A percentile compares a stretch with the other conserved stretches of the same genome.
These are phyloP conservation scores for Diploscapter pachys DNA, from an alignment of 1,140 invertebrate genomes.

Conservation along the genomic window DNA sequence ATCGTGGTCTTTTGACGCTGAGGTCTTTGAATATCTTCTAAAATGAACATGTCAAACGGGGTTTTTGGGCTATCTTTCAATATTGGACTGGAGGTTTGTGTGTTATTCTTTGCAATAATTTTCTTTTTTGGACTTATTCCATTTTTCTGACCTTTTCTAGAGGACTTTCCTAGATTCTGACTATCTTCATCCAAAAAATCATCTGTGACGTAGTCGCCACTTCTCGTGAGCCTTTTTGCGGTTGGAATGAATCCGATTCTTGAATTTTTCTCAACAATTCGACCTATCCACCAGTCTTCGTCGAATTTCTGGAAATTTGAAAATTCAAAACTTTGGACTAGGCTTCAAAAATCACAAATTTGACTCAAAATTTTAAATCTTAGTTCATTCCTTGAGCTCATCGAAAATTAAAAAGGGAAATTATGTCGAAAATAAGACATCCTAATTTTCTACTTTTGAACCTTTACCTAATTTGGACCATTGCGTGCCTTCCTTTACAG, in stretches of 20 bases:
- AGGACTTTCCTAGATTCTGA: not conserved
- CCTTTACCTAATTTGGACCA: not conserved
- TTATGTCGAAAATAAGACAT: not conserved
- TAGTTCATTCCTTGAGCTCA: not conserved
- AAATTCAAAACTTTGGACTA: not conserved
- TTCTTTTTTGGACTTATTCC: no score
- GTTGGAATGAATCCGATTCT: constrained; percentile 91
- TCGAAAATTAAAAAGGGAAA: no score
- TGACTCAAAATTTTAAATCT: not conserved
- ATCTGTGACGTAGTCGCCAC: not conserved
- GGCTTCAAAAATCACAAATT: not conserved
- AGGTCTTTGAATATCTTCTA: no score
- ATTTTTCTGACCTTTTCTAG: not conserved
- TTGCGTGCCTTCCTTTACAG: not conserved
- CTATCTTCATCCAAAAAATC: no score
- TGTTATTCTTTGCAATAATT: no score
- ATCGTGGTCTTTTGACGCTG: no score
- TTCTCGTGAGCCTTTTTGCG: constrained; percentile 15
- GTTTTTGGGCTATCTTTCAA: constrained; percentile 11
- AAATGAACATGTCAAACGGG: no score
- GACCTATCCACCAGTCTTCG: constrained; percentile 99
- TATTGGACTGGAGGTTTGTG: constrained; percentile 1
- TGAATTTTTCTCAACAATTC: constrained; percentile 87
- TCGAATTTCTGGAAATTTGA: constrained; percentile 82
- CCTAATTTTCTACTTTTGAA: not conserved